These are phyloP conservation scores for Pseudochaenichthys georgianus DNA, from an alignment of 2,797 vertebrate species.

Conservation along the genomic window DNA sequence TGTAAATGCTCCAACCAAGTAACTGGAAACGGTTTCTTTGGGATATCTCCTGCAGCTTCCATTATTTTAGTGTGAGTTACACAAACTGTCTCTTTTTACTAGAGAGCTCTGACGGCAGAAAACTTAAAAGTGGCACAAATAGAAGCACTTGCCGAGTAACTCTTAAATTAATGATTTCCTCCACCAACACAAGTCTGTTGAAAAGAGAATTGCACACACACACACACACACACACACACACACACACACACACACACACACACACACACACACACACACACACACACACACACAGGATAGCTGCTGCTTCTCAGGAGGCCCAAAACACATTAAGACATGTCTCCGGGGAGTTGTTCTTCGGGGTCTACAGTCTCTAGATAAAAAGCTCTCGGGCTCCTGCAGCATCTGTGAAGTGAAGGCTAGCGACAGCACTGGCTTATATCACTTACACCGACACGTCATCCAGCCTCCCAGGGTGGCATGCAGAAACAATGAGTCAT, in stretches of 20 bases:
- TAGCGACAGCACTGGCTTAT: conserved; percentile 40
- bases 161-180: conserved; percentile 72
- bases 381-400: conserved; percentile 37
- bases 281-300: conserved; percentile 30
- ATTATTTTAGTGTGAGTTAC: conserved; percentile 15
- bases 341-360: conserved; percentile 39
- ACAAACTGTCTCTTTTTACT: conserved; percentile 25
- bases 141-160: conserved; percentile 50
- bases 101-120: conserved; percentile 17
- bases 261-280: too few species aligned
- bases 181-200: conserved; percentile 32
- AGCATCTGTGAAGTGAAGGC: conserved; percentile 50
- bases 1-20: conserved; percentile 4
- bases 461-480: conserved; percentile 25
- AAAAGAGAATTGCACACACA: conserved; percentile 25
- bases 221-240: too few species aligned
- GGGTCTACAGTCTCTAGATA: conserved; percentile 36
- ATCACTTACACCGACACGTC: conserved; percentile 47
- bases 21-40: conserved; percentile 7
- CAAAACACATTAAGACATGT: conserved; percentile 47
- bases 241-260: too few species aligned
- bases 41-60: background rate
- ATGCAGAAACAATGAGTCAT: conserved; percentile 61
- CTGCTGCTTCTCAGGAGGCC: conserved; percentile 40
- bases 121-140: conserved; percentile 66